These are phyloP conservation scores for Hylaeus volcanicus DNA, from an alignment of 1,140 invertebrate genomes.

Conservation along the genomic window DNA sequence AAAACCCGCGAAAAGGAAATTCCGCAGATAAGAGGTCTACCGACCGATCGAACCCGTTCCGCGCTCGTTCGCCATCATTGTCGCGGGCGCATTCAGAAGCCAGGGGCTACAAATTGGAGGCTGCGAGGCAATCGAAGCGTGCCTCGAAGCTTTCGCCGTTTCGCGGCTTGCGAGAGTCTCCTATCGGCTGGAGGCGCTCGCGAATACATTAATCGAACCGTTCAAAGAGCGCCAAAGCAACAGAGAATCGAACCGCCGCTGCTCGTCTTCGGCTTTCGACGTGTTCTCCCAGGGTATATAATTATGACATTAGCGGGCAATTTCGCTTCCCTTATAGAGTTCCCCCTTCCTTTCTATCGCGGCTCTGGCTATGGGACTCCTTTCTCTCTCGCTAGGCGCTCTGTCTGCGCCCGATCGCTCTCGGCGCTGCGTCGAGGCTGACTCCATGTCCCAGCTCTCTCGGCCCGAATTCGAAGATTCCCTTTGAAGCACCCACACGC, in stretches of 20 bases:
- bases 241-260: too few relatives aligned
- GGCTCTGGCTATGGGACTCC: conserved; percentile 19
- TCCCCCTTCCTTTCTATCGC: not conserved
- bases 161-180: not conserved
- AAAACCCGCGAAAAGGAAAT: conserved; percentile 21
- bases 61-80: not conserved
- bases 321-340: conserved; percentile 39
- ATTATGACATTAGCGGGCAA: conserved; percentile 49
- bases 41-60: not conserved
- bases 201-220: conserved; percentile 52
- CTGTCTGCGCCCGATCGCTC: conserved; percentile 46
- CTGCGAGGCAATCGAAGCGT: conserved; percentile 32
- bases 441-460: conserved; percentile 9
- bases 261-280: conserved; percentile 2
- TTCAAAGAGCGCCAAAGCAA: conserved; percentile 31
- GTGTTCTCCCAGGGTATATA: conserved; percentile 32
- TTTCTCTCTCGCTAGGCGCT: conserved; percentile 28
- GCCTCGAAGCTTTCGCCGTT: conserved; percentile 23
- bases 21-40: conserved; percentile 1
- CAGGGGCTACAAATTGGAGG: conserved; percentile 60
- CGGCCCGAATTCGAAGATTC: conserved; percentile 43
- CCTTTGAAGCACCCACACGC: conserved; percentile 33
- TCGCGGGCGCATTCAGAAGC: conserved; percentile 3
- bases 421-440: conserved; percentile 36
- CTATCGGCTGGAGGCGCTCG: conserved; percentile 14